Evolutionary conservation across 2,797 vertebrate genomes (phyloP), one percentile per base, ranked within the genome.

Genomic region (Phaenicophaeus curvirostris): DNA sequence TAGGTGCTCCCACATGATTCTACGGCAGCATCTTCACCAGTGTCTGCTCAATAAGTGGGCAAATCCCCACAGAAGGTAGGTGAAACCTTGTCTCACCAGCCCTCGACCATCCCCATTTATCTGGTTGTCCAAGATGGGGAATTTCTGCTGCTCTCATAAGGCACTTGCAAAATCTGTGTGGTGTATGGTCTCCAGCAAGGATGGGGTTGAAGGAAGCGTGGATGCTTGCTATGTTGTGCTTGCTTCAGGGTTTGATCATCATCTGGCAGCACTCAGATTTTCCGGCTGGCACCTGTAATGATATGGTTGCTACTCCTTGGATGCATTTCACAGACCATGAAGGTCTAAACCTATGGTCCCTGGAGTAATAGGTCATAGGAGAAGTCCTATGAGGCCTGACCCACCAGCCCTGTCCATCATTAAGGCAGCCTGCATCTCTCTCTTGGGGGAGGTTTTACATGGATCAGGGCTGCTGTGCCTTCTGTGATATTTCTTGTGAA

Each of bases 221-320:
- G 27, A 67, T 72, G 5, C 8, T 68, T 73, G 24, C 5, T 7
- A 0, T 3, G 14, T 28, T 62, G 11, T 27, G 8, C 4, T 53
- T 68, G 5, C 53, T 78, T n/a, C 14, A 33, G 62, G n/a, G 51
- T 25, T 61, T 46, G 62, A 19, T 35, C n/a, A 18, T 15, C 20
- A 46, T 19, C 42, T 69, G 62, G 9, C 37, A 72, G 58, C 19
- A 12, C 31, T 9, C 2, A 1, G 5, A 14, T 66, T 66, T 72
- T 61, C 14, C 65, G 31, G 11, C 21, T 2, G 4, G 5, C 24
- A 12, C 20, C 31, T 65, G 30, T 15, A 27, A 15, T 55, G 11
- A 18, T 0, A 0, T 39, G 11, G 20, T 9, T 80, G 19, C 50
- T 46, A 1, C 30, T 85, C 16, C 39, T 66, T 0, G 0, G 11